These are phyloP conservation scores for Ryuthela nishihirai DNA, from an alignment of 2,888 invertebrate genomes.

Conservation along the genomic window DNA sequence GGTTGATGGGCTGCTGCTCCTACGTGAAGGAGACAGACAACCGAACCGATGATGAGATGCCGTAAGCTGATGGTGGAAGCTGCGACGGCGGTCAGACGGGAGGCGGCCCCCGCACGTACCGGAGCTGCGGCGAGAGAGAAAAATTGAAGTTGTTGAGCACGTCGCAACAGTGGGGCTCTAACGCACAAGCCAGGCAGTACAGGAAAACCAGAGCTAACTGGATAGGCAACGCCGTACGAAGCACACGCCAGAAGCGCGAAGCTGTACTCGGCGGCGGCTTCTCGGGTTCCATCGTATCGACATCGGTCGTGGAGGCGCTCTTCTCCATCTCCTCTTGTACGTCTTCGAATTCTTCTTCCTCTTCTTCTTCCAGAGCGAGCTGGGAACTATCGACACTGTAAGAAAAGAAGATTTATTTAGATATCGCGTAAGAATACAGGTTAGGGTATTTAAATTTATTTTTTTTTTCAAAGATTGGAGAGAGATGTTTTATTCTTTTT, in stretches of 20 bases:
- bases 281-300: neutral
- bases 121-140: constrained; percentile 70
- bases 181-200: constrained; percentile 67
- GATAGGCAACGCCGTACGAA: constrained; percentile 63
- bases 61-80: too few species aligned
- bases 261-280: constrained; percentile 43
- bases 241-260: constrained; percentile 67
- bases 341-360: constrained; percentile 32
- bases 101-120: constrained; percentile 75
- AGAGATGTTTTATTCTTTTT: too few species aligned
- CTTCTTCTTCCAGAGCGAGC: constrained; percentile 17
- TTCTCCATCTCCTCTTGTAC: constrained; percentile 10
- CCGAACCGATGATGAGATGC: too few species aligned
- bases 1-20: too few species aligned
- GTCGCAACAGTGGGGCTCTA: constrained; percentile 74
- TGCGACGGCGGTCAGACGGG: constrained; percentile 61
- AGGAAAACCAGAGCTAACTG: constrained; percentile 70
- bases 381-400: constrained; percentile 4
- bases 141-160: constrained; percentile 70
- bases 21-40: too few species aligned
- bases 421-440: neutral
- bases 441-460: too few species aligned
- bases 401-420: neutral
- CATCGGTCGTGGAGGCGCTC: neutral
- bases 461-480: too few species aligned